Evolutionary conservation across 1,140 invertebrate genomes (phyloP).

Genomic region (Drosophila ananassae): DNA sequence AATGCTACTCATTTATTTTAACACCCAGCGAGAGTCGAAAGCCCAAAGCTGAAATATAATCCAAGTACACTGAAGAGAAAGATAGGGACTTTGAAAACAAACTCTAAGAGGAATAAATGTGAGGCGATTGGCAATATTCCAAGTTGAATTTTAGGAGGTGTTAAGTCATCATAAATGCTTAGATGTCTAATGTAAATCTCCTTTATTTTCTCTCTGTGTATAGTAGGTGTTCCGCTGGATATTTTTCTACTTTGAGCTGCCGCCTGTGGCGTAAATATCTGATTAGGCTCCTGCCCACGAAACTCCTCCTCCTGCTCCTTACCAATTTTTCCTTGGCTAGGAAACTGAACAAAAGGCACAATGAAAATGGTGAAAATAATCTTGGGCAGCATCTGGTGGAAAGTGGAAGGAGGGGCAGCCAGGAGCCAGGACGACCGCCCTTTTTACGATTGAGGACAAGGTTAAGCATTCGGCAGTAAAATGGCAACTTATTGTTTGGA

Average conservation of each 20-base stretch:
- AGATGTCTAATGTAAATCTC: background rate
- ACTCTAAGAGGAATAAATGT: background rate
- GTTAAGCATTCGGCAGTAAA: constrained; percentile 63
- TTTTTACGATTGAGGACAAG: constrained; percentile 57
- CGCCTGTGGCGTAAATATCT: constrained; percentile 63
- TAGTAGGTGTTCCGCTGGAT: constrained; percentile 21
- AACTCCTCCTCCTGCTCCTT: background rate
- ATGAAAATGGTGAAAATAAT: constrained; percentile 58
- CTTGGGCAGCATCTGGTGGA: constrained; percentile 43
- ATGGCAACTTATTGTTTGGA: constrained; percentile 61
- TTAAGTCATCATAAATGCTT: background rate
- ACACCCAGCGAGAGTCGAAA: constrained; percentile 51
- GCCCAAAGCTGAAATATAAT: constrained; percentile 54
- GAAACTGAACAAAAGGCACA: constrained; percentile 36
- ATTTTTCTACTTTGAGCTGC: constrained; percentile 43
- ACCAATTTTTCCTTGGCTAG: constrained; percentile 25
- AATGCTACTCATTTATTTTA: constrained; percentile 62
- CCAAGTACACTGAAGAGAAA: constrained; percentile 1
- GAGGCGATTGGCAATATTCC: too few relatives aligned
- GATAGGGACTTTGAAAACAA: background rate
- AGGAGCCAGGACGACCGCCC: constrained; percentile 16
- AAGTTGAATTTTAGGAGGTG: background rate
- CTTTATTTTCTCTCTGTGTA: constrained; percentile 7
- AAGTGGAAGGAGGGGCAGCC: background rate
- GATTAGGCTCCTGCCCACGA: constrained; percentile 50